These are phyloP conservation scores for Myanophis thanlyinensis DNA, from an alignment of 2,113 vertebrate species.

Conservation along the genomic window DNA sequence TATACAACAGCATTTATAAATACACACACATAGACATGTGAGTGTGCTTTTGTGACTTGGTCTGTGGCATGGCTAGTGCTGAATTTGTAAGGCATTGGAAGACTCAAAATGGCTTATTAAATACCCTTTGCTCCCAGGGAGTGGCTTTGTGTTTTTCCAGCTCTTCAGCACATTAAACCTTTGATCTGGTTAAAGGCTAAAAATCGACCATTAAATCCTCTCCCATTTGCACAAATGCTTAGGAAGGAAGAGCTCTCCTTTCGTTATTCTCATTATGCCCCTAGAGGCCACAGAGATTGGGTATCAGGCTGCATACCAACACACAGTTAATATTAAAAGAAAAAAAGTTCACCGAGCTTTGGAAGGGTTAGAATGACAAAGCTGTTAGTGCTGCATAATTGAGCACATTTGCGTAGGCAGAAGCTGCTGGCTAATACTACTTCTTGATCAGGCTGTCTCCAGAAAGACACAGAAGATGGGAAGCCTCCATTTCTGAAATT, in stretches of 20 bases:
- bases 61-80: neutral
- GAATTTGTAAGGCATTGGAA: neutral
- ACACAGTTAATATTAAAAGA: neutral
- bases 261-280: neutral
- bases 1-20: too few species aligned
- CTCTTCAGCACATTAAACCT: slow-evolving; percentile 65
- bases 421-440: neutral
- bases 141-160: slow-evolving; percentile 53
- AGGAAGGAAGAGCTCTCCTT: neutral
- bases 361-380: slow-evolving; percentile 34
- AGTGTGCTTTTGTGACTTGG: neutral
- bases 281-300: neutral
- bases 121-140: slow-evolving; percentile 56
- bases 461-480: neutral
- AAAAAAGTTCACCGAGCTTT: slow-evolving; percentile 8
- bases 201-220: slow-evolving; percentile 3
- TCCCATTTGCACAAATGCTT: neutral
- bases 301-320: neutral
- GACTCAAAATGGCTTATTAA: neutral
- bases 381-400: slow-evolving; percentile 17
- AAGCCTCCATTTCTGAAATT: neutral
- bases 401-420: slow-evolving; percentile 35
- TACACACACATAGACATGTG: too few species aligned
- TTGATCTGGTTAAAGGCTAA: slow-evolving; percentile 51
- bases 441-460: neutral